Percentiles rank a stretch among this genome's conserved stretches.
These are phyloP conservation scores for Drosophila hydei DNA, from an alignment of 1,140 invertebrate genomes.

Conservation along the genomic window DNA sequence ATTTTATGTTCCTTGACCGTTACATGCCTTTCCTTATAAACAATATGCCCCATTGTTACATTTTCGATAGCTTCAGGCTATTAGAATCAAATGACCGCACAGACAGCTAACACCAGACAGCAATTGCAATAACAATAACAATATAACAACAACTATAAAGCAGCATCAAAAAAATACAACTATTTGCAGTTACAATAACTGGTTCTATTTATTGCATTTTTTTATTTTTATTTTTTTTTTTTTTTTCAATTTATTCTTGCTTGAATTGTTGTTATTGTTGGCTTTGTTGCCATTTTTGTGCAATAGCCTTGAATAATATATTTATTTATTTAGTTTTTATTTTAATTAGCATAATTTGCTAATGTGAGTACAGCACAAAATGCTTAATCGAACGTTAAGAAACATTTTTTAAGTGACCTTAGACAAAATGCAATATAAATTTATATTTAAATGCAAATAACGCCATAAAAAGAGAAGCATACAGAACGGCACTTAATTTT, in stretches of 20 bases:
- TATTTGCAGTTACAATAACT: slow-evolving; percentile 72
- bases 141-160: slow-evolving; percentile 24
- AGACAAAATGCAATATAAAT: too few species aligned
- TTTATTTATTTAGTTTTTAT: slow-evolving; percentile 23
- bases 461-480: not conserved
- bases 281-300: slow-evolving; percentile 56
- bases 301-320: slow-evolving; percentile 54
- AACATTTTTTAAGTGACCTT: not conserved
- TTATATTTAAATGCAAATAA: not conserved
- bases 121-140: slow-evolving; percentile 30
- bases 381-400: slow-evolving; percentile 6
- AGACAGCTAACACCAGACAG: slow-evolving; percentile 24
- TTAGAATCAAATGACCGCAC: slow-evolving; percentile 67
- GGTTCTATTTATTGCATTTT: slow-evolving; percentile 66
- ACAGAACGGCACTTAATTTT: not conserved
- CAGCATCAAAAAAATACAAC: slow-evolving; percentile 37
- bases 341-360: slow-evolving; percentile 65
- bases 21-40: too few species aligned
- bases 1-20: too few species aligned
- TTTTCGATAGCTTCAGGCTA: not conserved
- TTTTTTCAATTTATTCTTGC: slow-evolving; percentile 23
- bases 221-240: slow-evolving; percentile 31
- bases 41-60: too few species aligned
- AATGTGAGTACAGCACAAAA: slow-evolving; percentile 40
- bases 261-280: slow-evolving; percentile 41